Evolutionary conservation across 2,888 invertebrate genomes (phyloP).

Genomic region (Drosophila neotestacea): DNA sequence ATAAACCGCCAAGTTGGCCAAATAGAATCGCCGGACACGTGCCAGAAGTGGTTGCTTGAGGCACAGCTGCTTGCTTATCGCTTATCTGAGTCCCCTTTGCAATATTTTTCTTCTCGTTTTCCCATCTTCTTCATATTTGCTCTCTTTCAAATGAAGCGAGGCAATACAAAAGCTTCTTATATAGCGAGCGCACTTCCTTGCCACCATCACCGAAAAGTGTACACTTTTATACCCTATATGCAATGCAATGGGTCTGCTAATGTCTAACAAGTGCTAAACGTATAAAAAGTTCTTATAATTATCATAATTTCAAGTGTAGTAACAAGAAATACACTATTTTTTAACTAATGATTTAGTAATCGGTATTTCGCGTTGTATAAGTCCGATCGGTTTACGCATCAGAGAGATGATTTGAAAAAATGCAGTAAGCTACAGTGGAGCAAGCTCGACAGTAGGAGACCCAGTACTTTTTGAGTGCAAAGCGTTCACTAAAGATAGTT

Average conservation of each 20-base stretch:
- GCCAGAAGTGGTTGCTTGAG: slow-evolving; percentile 42
- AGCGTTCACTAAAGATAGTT: too few relatives aligned
- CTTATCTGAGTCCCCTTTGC: slow-evolving; percentile 28
- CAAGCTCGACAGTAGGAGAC: too few relatives aligned
- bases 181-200: slow-evolving; percentile 38
- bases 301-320: too few relatives aligned
- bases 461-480: too few relatives aligned
- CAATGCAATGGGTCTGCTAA: neutral
- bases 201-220: slow-evolving; percentile 19
- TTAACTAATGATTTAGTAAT: too few relatives aligned
- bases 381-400: too few relatives aligned
- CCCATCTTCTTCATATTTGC: slow-evolving; percentile 9
- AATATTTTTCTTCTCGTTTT: neutral
- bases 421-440: too few relatives aligned
- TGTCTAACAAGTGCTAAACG: neutral
- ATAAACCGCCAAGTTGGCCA: slow-evolving; percentile 58
- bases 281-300: neutral
- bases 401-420: too few relatives aligned
- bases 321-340: too few relatives aligned
- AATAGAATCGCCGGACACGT: slow-evolving; percentile 52
- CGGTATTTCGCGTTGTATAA: too few relatives aligned
- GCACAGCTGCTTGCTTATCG: slow-evolving; percentile 63
- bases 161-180: slow-evolving; percentile 72
- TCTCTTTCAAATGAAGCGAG: slow-evolving; percentile 60
- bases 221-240: slow-evolving; percentile 13